Evolutionary conservation across 1,140 invertebrate genomes (phyloP), one percentile per base, ranked within the genome.

Genomic region (Rhopalosiphum padi): DNA sequence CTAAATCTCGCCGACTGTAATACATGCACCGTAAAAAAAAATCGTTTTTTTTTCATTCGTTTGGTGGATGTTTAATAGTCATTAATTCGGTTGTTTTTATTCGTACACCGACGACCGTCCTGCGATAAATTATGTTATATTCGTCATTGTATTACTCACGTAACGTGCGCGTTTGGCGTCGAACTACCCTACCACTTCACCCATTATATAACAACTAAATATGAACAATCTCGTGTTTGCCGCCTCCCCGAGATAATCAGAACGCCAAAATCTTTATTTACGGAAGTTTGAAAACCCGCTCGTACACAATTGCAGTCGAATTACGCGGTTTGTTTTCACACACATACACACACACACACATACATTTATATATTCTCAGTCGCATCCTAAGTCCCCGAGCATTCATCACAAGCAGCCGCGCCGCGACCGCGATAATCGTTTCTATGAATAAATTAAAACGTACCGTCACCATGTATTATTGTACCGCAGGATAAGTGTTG

Each of bases 401-500:
- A 91, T 85, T 82, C 91, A 92, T 85, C 91, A 83, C 30, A 25
- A 35, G n/a, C 25, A 25, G 60, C 91, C 68, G 43, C 41, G 2
- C 55, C 25, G 23, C 53, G n/a, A 91, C 60, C 55, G 46, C 82
- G 91, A 93, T 93, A 93, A 93, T 93, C 91, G 91, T 93, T 93
- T 86, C 91, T 55, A 93, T 93, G 91, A 93, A 93, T 93, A 93
- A 93, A 93, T 93, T 85, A 93, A 93, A 93, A 85, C 91, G 77
- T 37, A 30, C n/a, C 48, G 15, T 51, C 48, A 0, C 48, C 60
- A 68, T 30, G 60, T n/a, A 68, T 68, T 68, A 68, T 68, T 68
- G 68, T n/a, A 83, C 48, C 60, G 68, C 68, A 8, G 41, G 60
- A 68, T 68, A 68, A 68, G 60, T 68, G 60, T 68, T 30, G 30